phyloP scores from a whole-genome alignment of 2,797 vertebrate species.

The Pachyuromys duprasi region DNA sequence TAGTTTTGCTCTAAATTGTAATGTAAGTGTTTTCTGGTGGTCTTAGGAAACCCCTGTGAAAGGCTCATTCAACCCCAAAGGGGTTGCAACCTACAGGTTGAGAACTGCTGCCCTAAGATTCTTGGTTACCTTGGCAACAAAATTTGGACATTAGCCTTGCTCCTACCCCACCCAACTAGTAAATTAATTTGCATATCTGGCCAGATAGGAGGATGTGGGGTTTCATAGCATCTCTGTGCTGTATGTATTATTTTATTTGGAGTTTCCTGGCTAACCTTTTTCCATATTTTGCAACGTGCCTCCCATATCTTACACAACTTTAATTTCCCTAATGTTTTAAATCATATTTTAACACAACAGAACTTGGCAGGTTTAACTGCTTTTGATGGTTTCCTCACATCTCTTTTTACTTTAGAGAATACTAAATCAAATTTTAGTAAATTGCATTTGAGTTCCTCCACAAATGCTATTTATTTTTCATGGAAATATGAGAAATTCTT shows the following conservation, averaged over 20 bases:
- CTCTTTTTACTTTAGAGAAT: slow-evolving; percentile 52
- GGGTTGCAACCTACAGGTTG: neutral
- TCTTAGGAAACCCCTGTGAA: neutral
- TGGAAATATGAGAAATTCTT: slow-evolving; percentile 29
- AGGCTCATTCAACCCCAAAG: neutral
- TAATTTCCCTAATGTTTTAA: slow-evolving; percentile 64
- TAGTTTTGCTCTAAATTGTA: neutral
- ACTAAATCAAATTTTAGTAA: slow-evolving; percentile 68
- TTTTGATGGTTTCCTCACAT: slow-evolving; percentile 53
- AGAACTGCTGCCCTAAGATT: neutral
- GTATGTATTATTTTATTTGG: slow-evolving; percentile 34
- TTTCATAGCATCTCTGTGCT: neutral
- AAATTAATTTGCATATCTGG: slow-evolving; percentile 10
- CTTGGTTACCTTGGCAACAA: slow-evolving; percentile 24
- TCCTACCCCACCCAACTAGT: neutral
- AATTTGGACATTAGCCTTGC: neutral
- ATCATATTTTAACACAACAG: slow-evolving; percentile 69
- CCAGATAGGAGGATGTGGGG: too few relatives aligned
- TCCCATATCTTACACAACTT: slow-evolving; percentile 60
- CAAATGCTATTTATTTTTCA: slow-evolving; percentile 47
- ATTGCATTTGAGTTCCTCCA: slow-evolving; percentile 48
- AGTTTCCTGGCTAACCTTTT: slow-evolving; percentile 63
- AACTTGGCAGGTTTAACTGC: slow-evolving; percentile 64
- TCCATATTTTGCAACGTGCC: slow-evolving; percentile 63
- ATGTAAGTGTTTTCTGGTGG: neutral